These are phyloP conservation scores for Philereme vetulata DNA, from an alignment of 2,888 invertebrate genomes.

Conservation along the genomic window DNA sequence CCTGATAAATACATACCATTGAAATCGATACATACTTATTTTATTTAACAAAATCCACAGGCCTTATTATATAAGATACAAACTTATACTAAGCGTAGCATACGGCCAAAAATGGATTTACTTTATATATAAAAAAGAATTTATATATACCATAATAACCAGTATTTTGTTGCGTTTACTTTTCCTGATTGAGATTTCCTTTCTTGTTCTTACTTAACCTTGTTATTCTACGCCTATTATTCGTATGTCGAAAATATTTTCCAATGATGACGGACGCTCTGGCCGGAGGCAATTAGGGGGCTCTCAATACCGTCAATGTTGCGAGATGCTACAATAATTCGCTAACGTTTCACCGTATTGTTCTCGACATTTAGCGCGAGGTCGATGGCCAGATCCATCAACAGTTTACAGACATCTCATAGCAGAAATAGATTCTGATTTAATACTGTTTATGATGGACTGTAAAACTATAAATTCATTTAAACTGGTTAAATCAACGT, in stretches of 20 bases:
- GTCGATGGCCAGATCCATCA: slow-evolving; percentile 69
- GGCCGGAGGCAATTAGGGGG: slow-evolving; percentile 41
- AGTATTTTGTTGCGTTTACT: no score
- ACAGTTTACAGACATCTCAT: slow-evolving; percentile 62
- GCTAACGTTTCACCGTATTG: slow-evolving; percentile 68
- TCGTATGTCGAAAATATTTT: slow-evolving; percentile 29
- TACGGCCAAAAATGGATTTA: no score
- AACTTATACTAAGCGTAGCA: no score
- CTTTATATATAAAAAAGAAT: no score
- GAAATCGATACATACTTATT: slow-evolving; percentile 24
- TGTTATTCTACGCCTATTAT: slow-evolving; percentile 21
- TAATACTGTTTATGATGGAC: slow-evolving; percentile 21
- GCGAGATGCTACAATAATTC: slow-evolving; percentile 46
- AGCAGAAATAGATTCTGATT: slow-evolving; percentile 50
- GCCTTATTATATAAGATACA: no score
- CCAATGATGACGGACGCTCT: slow-evolving; percentile 28
- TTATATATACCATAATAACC: no score
- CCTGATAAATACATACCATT: slow-evolving; percentile 29
- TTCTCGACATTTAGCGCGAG: slow-evolving; percentile 74
- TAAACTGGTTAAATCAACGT: slow-evolving; percentile 13
- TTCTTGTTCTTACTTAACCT: background rate
- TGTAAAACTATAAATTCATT: slow-evolving; percentile 24
- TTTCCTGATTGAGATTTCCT: slow-evolving; percentile 12
- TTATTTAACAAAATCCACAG: no score
- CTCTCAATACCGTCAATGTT: slow-evolving; percentile 40